Evolutionary conservation across 2,888 invertebrate genomes (phyloP), one percentile per base, ranked within the genome.

Genomic region (Stictocephala bisonia): DNA sequence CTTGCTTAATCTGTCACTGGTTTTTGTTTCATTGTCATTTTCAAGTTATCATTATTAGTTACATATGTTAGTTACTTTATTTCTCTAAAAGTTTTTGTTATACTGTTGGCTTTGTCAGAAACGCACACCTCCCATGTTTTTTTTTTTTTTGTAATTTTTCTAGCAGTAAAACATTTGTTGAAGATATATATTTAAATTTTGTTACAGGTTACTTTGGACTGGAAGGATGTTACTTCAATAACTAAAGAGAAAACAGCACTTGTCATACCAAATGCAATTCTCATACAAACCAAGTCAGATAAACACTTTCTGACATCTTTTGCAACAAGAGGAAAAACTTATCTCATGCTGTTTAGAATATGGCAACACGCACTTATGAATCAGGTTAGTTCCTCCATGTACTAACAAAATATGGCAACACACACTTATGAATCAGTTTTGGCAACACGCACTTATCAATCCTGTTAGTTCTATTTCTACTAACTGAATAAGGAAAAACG

Each of bases 331-430:
- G 98, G 99, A 86, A 97, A 97, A 85, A 92, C 95, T 0, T 97
- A 94, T 87, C 89, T 96, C 83, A 96, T 97, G 93, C 89, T 99
- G 84, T 96, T 97, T 87, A 88, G 95, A 79, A 90, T 97, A 79
- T 98, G 97, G 97, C 97, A 97, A 87, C 96, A 95, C 87, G 95
- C 95, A 74, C 90, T 97, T 76, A 90, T 96, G 88, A 95, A 95
- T 84, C 93, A 95, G 88, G 87, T 87, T 80, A 76, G 78, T 71
- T 71, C n/a, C n/a, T n/a, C n/a, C n/a, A n/a, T n/a, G n/a, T n/a
- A n/a, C n/a, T n/a, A n/a, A n/a, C n/a, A 88, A 95, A 79, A 90
- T 97, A 79, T 98, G 97, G 97, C 97, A 97, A 87, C 96, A 95
- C 87, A 95, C 95, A 74, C 90, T 97, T 76, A 90, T 96, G 88